Base-by-base conservation (phyloP, 2,113 vertebrate genomes). In the Pitta sordida region DNA sequence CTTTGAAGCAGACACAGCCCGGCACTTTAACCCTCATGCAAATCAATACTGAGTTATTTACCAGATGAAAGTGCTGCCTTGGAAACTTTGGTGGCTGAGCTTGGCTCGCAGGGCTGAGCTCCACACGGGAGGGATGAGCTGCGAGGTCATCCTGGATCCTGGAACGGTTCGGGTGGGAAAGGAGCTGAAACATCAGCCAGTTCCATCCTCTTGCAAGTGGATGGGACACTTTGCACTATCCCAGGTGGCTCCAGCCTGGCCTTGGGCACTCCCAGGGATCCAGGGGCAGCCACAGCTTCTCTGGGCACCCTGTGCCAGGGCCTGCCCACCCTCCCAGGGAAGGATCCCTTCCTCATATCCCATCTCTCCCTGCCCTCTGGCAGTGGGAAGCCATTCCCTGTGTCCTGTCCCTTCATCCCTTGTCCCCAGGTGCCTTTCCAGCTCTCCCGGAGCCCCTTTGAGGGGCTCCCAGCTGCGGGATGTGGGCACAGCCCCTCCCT, bases 11-110 rank as follows among this genome's bases (percentile, higher is more conserved):
- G 56, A 12, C 3, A 3, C 55, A 0, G 93, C 56, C 3, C 73
- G 2, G 89, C 2, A 7, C 27, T 34, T 84, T 4, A 69, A 44
- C 81, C 87, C 91, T 26, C 82, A 85, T 95, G 96, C 93, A 95
- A 95, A 96, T 91, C 3, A 65, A 16, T 1, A 4, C 11, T 2
- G 2, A 9, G 36, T 22, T 29, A 15, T 64, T 86, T 37, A 4
- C 43, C 3, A 56, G 84, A 87, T 89, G 87, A 94, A 95, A 95
- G 87, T 0, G 29, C 27, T 82, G 76, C 70, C 89, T 41, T 26
- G 48, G 4, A 36, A 44, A 9, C 36, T 20, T 11, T 0, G 63
- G 79, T 13, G 83, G 80, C 1, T 4, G 68, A 49, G 52, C 60
- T 67, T 10, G 2, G 43, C 52, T 39, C 46, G 39, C 60, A 22